These are phyloP conservation scores for Drosophila niveifrons DNA, from an alignment of 2,888 invertebrate species.

Conservation along the genomic window DNA sequence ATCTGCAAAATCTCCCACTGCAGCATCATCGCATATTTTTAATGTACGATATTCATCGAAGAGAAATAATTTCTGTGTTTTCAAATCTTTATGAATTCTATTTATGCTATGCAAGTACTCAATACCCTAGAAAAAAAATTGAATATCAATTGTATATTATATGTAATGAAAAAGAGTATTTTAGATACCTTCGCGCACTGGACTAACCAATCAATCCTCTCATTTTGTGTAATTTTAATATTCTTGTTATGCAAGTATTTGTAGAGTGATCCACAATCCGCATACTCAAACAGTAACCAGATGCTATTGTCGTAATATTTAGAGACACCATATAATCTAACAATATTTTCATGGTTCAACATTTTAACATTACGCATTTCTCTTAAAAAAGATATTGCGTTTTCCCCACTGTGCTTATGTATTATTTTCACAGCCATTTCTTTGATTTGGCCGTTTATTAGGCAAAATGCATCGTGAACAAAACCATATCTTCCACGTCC, in stretches of 20 bases:
- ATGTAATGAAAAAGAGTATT: not conserved
- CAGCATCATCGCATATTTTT: not conserved
- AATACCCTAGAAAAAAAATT: too few species aligned
- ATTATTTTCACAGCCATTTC: not conserved
- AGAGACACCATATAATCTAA: not conserved
- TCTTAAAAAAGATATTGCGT: not conserved
- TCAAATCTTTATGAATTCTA: too few species aligned
- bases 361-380: not conserved
- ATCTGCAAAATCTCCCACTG: not conserved
- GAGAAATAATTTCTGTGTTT: too few species aligned
- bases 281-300: not conserved
- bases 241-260: not conserved
- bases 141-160: too few species aligned
- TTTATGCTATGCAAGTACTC: too few species aligned
- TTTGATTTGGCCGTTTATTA: not conserved
- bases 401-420: not conserved
- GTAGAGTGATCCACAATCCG: too few species aligned
- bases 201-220: not conserved
- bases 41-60: not conserved
- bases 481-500: not conserved
- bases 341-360: not conserved
- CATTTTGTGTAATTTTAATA: not conserved
- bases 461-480: not conserved
- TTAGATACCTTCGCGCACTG: too few species aligned
- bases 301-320: not conserved